Evolutionary conservation across 2,888 invertebrate species (phyloP).

Genomic region (Orchesellides sinensis): DNA sequence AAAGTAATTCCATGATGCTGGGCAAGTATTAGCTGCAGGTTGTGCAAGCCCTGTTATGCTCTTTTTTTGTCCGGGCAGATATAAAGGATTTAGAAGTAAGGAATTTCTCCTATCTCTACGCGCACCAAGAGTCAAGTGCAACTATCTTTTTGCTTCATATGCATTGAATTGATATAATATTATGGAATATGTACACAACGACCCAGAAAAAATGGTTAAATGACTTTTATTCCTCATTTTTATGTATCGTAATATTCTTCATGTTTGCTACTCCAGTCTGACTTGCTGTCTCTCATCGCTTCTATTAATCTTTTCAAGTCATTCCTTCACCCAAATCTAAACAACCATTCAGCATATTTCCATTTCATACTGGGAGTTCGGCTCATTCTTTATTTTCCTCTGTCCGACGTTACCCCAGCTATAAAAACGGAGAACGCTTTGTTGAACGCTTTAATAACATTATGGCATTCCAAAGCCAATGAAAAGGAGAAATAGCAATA

Average conservation of each 20-base stretch:
- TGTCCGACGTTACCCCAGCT: slow-evolving; percentile 3
- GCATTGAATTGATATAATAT: too few relatives aligned
- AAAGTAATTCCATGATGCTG: too few relatives aligned
- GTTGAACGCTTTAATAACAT: slow-evolving; percentile 31
- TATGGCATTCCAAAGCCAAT: slow-evolving; percentile 25
- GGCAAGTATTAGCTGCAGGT: too few relatives aligned
- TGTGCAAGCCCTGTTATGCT: too few relatives aligned
- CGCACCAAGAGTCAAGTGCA: too few relatives aligned
- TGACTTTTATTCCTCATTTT: slow-evolving; percentile 29
- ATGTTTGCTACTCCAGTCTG: slow-evolving; percentile 22
- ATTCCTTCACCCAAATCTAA: slow-evolving; percentile 15
- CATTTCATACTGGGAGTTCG: slow-evolving; percentile 7
- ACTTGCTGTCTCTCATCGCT: slow-evolving; percentile 32
- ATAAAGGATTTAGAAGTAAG: too few relatives aligned
- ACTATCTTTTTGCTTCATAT: too few relatives aligned
- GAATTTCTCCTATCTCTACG: too few relatives aligned
- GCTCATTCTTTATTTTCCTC: background rate
- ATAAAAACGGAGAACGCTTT: slow-evolving; percentile 7
- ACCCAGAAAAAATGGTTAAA: slow-evolving; percentile 31
- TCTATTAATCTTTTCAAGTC: slow-evolving; percentile 45
- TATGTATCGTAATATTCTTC: slow-evolving; percentile 37
- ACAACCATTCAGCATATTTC: slow-evolving; percentile 6
- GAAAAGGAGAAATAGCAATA: slow-evolving; percentile 41
- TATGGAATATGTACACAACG: slow-evolving; percentile 30
- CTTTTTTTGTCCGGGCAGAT: too few relatives aligned